phyloP scores from a whole-genome alignment of 2,113 vertebrate species.

The Paradisaea rubra region DNA sequence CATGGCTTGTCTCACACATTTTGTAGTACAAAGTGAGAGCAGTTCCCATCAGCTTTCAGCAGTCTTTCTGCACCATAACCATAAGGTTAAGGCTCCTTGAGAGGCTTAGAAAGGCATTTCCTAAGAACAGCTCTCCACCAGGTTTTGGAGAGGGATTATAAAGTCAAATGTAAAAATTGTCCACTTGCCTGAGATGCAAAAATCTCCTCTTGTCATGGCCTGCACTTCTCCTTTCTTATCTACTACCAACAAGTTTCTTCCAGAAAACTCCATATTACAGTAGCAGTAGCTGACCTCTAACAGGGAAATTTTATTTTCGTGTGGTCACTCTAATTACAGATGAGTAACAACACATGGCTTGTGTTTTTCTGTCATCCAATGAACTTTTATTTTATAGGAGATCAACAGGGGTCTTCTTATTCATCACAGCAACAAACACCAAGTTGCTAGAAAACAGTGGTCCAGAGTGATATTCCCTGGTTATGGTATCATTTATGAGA shows the following conservation, averaged over 20 bases:
- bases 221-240: neutral
- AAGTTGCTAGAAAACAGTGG: neutral
- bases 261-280: neutral
- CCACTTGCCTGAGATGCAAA: neutral
- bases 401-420: neutral
- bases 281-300: neutral
- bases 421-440: neutral
- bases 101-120: neutral
- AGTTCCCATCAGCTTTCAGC: neutral
- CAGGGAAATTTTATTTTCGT: neutral
- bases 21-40: neutral
- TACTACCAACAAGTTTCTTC: neutral
- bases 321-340: neutral
- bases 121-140: neutral
- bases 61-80: neutral
- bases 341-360: neutral
- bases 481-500: neutral
- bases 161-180: accelerated
- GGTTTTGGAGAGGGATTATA: neutral
- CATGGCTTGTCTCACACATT: neutral
- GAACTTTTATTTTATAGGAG: neutral
- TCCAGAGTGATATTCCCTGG: neutral
- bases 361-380: neutral
- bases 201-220: neutral
- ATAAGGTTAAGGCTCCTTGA: neutral